Evolutionary conservation across 2,113 vertebrate species (phyloP).

Genomic region (Uropsilus gracilis): DNA sequence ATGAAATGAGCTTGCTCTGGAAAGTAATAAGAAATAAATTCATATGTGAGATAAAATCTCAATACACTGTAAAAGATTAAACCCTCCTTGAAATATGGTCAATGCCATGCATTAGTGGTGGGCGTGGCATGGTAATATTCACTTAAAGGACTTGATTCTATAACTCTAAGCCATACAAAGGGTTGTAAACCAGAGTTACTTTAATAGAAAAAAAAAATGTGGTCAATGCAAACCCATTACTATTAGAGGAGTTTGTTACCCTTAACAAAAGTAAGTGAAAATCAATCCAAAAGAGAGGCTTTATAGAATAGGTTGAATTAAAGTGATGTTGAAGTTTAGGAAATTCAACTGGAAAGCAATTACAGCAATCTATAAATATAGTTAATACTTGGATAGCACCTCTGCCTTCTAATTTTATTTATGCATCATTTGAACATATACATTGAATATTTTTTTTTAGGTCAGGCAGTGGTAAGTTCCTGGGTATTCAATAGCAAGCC

Average conservation of each 20-base stretch:
- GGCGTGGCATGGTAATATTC: too few species aligned
- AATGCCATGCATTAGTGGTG: not conserved
- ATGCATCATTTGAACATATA: not conserved
- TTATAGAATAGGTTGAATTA: not conserved
- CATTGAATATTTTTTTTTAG: not conserved
- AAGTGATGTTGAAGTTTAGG: not conserved
- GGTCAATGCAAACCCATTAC: not conserved
- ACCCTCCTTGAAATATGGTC: not conserved
- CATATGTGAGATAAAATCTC: not conserved
- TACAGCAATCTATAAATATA: not conserved
- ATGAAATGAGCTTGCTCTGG: not conserved
- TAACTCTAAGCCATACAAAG: too few species aligned
- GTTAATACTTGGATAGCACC: not conserved
- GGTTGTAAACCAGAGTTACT: too few species aligned
- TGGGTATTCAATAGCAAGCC: not conserved
- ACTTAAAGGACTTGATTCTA: too few species aligned
- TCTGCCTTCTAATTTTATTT: not conserved
- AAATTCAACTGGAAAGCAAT: constrained; percentile 24
- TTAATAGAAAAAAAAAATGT: not conserved
- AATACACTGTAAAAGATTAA: not conserved
- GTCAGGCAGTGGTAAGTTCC: not conserved
- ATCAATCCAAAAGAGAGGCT: not conserved
- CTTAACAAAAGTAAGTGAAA: not conserved
- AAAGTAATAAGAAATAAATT: not conserved
- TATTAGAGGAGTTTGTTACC: not conserved